Evolutionary conservation across 2,888 invertebrate species (phyloP).

Genomic region (Drosophila limbata): DNA sequence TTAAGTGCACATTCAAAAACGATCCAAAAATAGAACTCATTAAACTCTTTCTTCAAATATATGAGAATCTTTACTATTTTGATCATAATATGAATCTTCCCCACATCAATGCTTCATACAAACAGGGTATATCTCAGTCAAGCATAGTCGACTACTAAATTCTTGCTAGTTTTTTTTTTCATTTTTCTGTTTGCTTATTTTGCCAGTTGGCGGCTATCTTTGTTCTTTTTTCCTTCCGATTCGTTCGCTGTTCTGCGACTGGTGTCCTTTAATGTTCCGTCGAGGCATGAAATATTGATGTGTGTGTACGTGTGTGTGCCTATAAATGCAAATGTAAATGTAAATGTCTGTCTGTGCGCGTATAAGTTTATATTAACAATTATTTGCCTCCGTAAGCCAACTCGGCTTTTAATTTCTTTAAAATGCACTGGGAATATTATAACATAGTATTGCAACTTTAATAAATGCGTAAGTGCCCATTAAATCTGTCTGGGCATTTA

Average conservation of each 20-base stretch:
- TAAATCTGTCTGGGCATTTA: conserved; percentile 21
- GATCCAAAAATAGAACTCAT: no score
- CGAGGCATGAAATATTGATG: conserved; percentile 75
- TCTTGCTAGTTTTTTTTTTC: conserved; percentile 18
- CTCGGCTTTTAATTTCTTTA: conserved; percentile 1
- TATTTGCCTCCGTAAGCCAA: conserved; percentile 10
- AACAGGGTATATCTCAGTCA: background rate
- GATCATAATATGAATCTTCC: background rate
- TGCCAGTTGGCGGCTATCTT: conserved; percentile 51
- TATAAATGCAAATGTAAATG: background rate
- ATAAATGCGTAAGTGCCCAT: conserved; percentile 19
- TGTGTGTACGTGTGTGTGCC: conserved; percentile 10
- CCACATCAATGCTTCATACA: background rate
- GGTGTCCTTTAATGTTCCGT: conserved; percentile 57
- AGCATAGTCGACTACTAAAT: background rate
- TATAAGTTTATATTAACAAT: conserved; percentile 26
- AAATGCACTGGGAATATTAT: conserved; percentile 2
- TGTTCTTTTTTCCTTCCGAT: conserved; percentile 43
- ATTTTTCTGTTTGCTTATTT: conserved; percentile 26
- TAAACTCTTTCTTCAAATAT: no score
- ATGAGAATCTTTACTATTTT: background rate
- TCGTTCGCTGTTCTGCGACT: conserved; percentile 54
- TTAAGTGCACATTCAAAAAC: no score
- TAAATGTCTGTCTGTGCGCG: conserved; percentile 2
- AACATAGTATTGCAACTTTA: conserved; percentile 11